Base-by-base conservation (phyloP, 2,113 vertebrate species). In the Choloepus hoffmanni region DNA sequence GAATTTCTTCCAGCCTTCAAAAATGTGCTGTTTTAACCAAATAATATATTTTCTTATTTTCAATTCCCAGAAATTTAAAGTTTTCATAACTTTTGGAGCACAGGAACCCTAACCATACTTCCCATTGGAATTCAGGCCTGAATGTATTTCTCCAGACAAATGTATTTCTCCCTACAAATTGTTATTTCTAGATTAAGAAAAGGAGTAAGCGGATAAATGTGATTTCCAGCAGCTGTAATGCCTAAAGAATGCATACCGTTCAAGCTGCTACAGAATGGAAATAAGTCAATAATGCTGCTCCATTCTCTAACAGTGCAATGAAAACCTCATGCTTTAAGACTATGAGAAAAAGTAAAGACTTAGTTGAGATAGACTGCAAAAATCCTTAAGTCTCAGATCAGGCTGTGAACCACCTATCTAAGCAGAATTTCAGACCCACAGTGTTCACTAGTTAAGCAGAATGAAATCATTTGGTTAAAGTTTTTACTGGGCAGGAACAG, bases 221-320 rank as follows among this genome's bases (percentile, higher is more conserved):
- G 6, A 26, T 16, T n/a, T 1, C 36, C 15, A 43, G 19, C 18
- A 72, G 62, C 40, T 40, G 53, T 53, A 60, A 18, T 16, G 48
- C 58, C 24, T 45, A 1, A 14, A 63, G 78, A n/a, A 48, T 62
- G 36, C 1, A 1, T 16, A 7, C 13, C 23, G 15, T 15, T 50
- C 58, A 5, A 11, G 26, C 58, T 43, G 48, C 72, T 86, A 28
- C 48, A 55, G 8, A 65, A 11, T 24, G 3, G 21, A 55, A 28
- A 14, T 12, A 5, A n/a, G 33, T 28, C 23, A 1, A 28, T 1
- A 23, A 1, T 1, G 12, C 36, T 68, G 33, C 24, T 28, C 58
- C 1, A 0, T 3, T 7, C 62, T 12, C 60, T 30, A 14, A 13
- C 7, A 0, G 9, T 3, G 48, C 2, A 2, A 26, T n/a, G 18